Conservation (phyloP, 2,888 invertebrate species). For the Drosophila lacicola region DNA sequence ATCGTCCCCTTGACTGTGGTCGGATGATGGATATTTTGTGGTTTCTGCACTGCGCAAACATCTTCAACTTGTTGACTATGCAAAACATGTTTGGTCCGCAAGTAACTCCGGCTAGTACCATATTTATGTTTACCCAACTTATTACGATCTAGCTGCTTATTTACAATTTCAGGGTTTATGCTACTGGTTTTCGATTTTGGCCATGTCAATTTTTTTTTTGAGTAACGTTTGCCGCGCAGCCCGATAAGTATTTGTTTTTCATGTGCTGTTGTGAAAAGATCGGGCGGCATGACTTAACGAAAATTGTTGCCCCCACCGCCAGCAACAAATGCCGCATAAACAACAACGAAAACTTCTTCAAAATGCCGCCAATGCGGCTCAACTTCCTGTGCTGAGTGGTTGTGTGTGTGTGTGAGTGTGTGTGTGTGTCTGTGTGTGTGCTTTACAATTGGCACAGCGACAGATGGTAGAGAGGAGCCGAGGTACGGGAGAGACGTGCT, state of each 20-base stretch:
- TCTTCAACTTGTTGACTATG: conserved; percentile 19
- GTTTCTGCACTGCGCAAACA: neutral
- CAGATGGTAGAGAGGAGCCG: neutral
- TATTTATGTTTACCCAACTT: conserved; percentile 39
- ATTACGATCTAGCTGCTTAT: conserved; percentile 55
- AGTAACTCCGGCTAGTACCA: neutral
- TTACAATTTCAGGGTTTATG: conserved; percentile 55
- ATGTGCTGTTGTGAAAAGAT: conserved; percentile 75
- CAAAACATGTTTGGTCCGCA: conserved; percentile 26
- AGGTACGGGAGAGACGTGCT: conserved; percentile 9
- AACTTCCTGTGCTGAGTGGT: conserved; percentile 74
- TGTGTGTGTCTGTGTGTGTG: conserved; percentile 47
- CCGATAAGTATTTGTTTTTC: conserved; percentile 74
- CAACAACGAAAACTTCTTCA: conserved; percentile 66
- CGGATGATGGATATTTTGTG: neutral
- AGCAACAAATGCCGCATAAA: conserved; percentile 34
- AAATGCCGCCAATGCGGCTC: conserved; percentile 77
- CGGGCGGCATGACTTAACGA: conserved; percentile 77
- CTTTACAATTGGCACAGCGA: conserved; percentile 69
- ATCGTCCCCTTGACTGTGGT: neutral
- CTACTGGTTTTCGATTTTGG: conserved; percentile 66
- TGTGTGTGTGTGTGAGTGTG: conserved; percentile 50
- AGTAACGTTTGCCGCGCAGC: conserved; percentile 19
- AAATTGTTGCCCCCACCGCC: conserved; percentile 60
- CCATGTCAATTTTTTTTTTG: conserved; percentile 40